A percentile compares a stretch with the other conserved stretches of the same genome.
These are phyloP conservation scores for Hydra vulgaris DNA, from an alignment of 30 jellyfish, hydroid and myxozoan species.

Conservation along the genomic window DNA sequence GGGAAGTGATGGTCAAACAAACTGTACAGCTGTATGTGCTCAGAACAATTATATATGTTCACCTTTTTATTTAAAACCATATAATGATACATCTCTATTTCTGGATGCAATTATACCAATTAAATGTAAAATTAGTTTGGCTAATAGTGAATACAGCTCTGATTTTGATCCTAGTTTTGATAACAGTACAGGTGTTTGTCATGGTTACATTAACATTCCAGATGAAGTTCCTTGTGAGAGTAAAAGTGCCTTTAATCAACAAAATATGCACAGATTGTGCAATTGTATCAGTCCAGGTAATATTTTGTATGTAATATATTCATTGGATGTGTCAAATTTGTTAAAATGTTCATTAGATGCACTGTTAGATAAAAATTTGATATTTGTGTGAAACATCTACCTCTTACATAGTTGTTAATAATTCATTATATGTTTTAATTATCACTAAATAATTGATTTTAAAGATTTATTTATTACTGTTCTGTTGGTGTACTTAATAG, in stretches of 20 bases:
- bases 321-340: background rate
- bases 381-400: too few relatives aligned
- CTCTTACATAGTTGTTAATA: too few relatives aligned
- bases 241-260: background rate
- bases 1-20: background rate
- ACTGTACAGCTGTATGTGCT: background rate
- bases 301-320: background rate
- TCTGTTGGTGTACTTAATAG: too few relatives aligned
- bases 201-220: background rate
- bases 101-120: background rate
- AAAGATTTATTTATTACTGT: too few relatives aligned
- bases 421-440: too few relatives aligned
- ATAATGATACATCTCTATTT: background rate
- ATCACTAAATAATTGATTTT: too few relatives aligned
- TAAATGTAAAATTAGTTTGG: background rate
- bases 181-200: background rate
- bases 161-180: background rate
- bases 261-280: constrained; percentile 29
- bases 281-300: constrained; percentile 38
- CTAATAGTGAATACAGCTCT: background rate
- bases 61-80: background rate
- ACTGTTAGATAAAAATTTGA: too few relatives aligned
- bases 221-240: background rate
- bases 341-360: too few relatives aligned
- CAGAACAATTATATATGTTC: background rate